Conservation (phyloP, 2,113 vertebrate species). For the Aptenodytes forsteri region DNA sequence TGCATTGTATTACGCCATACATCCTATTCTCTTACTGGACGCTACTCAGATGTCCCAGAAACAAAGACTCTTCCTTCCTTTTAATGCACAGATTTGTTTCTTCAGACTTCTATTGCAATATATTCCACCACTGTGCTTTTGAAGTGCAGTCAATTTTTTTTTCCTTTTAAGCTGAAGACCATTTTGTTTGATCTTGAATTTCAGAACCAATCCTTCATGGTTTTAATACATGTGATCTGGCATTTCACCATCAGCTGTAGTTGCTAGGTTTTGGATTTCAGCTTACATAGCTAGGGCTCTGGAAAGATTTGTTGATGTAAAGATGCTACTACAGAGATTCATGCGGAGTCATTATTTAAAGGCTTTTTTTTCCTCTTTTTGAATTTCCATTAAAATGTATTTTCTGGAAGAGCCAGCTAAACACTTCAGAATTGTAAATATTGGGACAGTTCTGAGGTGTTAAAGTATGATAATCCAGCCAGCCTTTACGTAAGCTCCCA, state of each 20-base stretch:
- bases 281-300: neutral
- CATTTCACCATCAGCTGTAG: conserved; percentile 23
- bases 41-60: neutral
- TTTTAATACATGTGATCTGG: conserved; percentile 20
- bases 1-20: neutral
- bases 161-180: neutral
- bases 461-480: neutral
- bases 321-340: neutral
- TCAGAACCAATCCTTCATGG: conserved; percentile 3
- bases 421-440: neutral
- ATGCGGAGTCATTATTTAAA: neutral
- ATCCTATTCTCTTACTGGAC: neutral
- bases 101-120: neutral
- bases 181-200: conserved; percentile 40
- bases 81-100: neutral
- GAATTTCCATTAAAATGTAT: neutral
- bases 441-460: neutral
- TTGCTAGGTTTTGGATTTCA: neutral
- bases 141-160: neutral
- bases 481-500: neutral
- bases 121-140: neutral
- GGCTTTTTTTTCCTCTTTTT: neutral
- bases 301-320: neutral
- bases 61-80: neutral
- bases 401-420: neutral